phyloP scores from a whole-genome alignment of 1,140 invertebrate genomes.

The Dysdera silvatica region DNA sequence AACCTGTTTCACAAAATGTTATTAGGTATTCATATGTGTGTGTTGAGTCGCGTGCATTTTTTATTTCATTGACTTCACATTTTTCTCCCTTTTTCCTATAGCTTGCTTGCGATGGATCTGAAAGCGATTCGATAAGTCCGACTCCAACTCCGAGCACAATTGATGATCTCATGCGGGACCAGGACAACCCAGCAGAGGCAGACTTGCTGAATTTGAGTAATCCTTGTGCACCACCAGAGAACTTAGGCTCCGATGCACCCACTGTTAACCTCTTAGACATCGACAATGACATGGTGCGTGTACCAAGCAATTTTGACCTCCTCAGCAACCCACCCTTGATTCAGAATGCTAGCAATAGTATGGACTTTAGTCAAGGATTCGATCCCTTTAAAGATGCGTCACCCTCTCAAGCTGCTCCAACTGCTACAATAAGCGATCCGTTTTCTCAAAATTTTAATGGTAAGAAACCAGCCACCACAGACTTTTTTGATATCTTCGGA shows the following conservation, averaged over 20 bases:
- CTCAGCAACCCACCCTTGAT: constrained; percentile 14
- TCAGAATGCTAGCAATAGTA: constrained; percentile 4
- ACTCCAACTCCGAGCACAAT: constrained; percentile 14
- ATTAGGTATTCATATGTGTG: too few species aligned
- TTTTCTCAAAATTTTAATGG: constrained; percentile 15
- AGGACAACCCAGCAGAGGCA: constrained; percentile 14
- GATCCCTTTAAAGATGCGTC: constrained; percentile 9
- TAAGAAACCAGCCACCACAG: background rate
- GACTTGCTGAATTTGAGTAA: constrained; percentile 24
- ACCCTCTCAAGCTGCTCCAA: background rate
- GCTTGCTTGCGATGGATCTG: constrained; percentile 12
- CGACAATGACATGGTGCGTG: constrained; percentile 8
- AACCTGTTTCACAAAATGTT: background rate
- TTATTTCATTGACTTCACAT: background rate
- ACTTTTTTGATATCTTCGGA: constrained; percentile 28
- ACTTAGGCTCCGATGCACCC: background rate
- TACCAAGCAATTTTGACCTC: constrained; percentile 28
- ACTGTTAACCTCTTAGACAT: constrained; percentile 20
- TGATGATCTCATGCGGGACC: background rate
- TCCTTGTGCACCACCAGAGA: background rate
- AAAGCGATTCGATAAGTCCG: constrained; percentile 21
- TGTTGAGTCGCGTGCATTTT: background rate
- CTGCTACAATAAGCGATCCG: constrained; percentile 17
- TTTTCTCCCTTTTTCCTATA: background rate
- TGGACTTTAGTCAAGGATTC: constrained; percentile 19